Percentiles rank a stretch among this genome's conserved stretches.
phyloP scores from a whole-genome alignment of 2,113 vertebrate genomes.

The Ptilorrhoa leucosticta region DNA sequence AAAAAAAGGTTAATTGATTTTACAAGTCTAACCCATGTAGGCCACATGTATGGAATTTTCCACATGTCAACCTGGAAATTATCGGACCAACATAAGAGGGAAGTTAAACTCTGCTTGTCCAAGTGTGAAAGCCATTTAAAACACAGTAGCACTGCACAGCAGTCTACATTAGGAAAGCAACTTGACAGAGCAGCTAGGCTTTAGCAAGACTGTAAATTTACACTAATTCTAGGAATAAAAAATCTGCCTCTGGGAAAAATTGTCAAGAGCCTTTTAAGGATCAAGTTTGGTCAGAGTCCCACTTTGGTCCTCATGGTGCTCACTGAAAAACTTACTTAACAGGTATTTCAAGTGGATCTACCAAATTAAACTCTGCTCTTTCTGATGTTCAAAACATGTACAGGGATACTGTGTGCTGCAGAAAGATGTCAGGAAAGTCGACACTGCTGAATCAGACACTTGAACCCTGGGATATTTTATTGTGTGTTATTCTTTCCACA shows the following conservation, averaged over 20 bases:
- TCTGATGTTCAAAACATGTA: not conserved
- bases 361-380: not conserved
- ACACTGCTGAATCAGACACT: not conserved
- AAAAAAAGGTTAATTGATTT: not conserved
- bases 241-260: not conserved
- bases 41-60: not conserved
- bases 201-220: not conserved
- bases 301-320: not conserved
- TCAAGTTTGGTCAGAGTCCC: not conserved
- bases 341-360: not conserved
- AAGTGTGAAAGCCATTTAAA: not conserved
- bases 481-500: not conserved
- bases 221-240: not conserved
- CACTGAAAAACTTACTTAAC: not conserved
- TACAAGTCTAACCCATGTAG: not conserved
- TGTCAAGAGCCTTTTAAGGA: not conserved
- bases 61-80: not conserved
- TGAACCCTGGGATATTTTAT: not conserved
- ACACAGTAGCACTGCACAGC: not conserved
- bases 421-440: not conserved
- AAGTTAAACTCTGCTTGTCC: not conserved
- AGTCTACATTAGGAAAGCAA: not conserved
- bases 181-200: not conserved
- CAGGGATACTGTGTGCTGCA: not conserved
- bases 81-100: not conserved